phyloP scores from a whole-genome alignment of 2,797 vertebrate genomes.

The Dryobates pubescens region DNA sequence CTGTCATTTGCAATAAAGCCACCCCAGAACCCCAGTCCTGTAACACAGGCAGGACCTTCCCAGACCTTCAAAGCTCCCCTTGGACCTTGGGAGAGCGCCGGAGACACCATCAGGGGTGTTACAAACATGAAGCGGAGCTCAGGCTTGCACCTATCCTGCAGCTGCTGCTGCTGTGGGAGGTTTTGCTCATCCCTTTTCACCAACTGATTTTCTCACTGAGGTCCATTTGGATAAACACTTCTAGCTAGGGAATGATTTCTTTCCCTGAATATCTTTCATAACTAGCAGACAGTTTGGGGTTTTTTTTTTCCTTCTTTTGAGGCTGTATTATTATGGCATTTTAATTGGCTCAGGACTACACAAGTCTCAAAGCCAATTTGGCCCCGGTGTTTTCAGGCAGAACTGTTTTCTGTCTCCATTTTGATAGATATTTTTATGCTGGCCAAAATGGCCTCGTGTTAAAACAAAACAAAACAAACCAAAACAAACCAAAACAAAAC shows the following conservation, averaged over 20 bases:
- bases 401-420: slow-evolving; percentile 48
- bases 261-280: background rate
- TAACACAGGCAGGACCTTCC: background rate
- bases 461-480: background rate
- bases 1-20: background rate
- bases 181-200: background rate
- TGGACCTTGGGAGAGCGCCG: background rate
- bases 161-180: background rate
- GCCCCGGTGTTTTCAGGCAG: background rate
- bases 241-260: background rate
- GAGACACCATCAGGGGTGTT: accelerated
- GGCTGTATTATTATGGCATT: slow-evolving; percentile 43
- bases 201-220: accelerated
- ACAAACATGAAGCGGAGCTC: accelerated
- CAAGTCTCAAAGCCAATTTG: slow-evolving; percentile 54
- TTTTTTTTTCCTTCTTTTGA: background rate
- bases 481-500: background rate
- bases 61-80: background rate
- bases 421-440: background rate
- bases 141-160: background rate
- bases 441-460: slow-evolving; percentile 37
- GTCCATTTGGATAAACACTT: background rate
- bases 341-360: slow-evolving; percentile 53
- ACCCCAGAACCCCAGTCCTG: background rate
- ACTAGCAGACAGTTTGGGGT: background rate